Evolutionary conservation across 2,888 invertebrate genomes (phyloP).

Genomic region (Hyppa rectilinea): DNA sequence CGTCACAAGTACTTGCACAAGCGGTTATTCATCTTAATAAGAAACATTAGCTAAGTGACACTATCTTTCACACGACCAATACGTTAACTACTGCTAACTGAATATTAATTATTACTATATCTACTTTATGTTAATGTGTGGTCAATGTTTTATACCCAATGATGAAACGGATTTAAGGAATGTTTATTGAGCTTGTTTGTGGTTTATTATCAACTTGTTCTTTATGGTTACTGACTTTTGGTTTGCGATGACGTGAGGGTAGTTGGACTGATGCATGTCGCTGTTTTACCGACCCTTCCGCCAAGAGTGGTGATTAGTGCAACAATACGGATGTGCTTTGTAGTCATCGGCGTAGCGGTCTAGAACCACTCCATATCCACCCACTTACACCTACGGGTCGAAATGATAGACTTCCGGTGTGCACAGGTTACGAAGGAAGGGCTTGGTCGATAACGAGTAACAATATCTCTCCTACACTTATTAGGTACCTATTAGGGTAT

Average conservation of each 20-base stretch:
- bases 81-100: slow-evolving; percentile 22
- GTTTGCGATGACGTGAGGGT: no score
- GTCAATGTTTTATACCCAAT: slow-evolving; percentile 7
- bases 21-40: slow-evolving; percentile 9
- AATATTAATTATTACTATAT: not conserved
- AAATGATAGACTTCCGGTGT: not conserved
- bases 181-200: slow-evolving; percentile 1
- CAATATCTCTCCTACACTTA: not conserved
- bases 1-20: no score
- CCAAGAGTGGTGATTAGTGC: not conserved
- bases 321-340: slow-evolving; percentile 4
- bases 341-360: no score
- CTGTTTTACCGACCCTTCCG: no score
- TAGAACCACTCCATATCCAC: not conserved
- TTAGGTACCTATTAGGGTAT: no score
- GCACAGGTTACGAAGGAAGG: not conserved
- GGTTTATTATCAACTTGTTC: not conserved
- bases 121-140: not conserved
- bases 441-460: not conserved
- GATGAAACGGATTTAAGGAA: not conserved
- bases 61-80: slow-evolving; percentile 9
- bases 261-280: no score
- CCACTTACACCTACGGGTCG: slow-evolving; percentile 16
- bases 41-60: slow-evolving; percentile 14
- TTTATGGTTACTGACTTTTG: not conserved